Base-by-base conservation (phyloP, 2,113 vertebrate species). In the Progne subis region DNA sequence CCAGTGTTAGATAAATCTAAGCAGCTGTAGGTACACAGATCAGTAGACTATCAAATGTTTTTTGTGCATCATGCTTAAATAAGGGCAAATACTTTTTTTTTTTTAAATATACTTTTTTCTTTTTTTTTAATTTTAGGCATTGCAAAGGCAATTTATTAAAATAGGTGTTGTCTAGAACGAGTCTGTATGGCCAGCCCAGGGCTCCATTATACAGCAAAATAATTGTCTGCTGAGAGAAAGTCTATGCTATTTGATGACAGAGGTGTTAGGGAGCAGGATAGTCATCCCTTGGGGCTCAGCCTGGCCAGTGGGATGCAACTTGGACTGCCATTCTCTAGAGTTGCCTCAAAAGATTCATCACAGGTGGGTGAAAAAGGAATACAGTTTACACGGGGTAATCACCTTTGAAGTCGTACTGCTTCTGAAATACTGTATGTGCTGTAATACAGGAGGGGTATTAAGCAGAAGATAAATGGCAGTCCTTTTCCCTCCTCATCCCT, bases 261-360 rank as follows among this genome's bases (percentile, higher is more conserved):
- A 60, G 39, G 17, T 29, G n/a, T 53, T 85, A 68, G 80, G 70
- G 75, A 88, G 56, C 55, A 34, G 77, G 77, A 70, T 43, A 57
- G 50, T 34, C 15, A 28, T 57, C 56, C 64, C 23, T 37, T 0
- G 0, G 52, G 85, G 32, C 0, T 0, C 49, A 47, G 61, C 20
- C 52, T 59, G 39, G 47, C 19, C 47, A 16, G 43, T 57, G 52
- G 28, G 69, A 10, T 74, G 18, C 56, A 81, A 11, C 25, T 86
- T 41, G 78, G 52, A 34, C 29, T 61, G 28, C 31, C 15, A 1
- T 84, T 82, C 67, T 74, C 81, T 78, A 32, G 37, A 74, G 5
- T 4, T 50, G 34, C 29, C 52, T 79, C 34, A 43, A 59, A 31
- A 46, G 37, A 50, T 79, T 86, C 12, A 26, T n/a, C 68, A 13